A percentile compares a stretch with the other conserved stretches of the same genome.
These are phyloP conservation scores for Atethmia centrago DNA, from an alignment of 2,888 invertebrate genomes.

Conservation along the genomic window DNA sequence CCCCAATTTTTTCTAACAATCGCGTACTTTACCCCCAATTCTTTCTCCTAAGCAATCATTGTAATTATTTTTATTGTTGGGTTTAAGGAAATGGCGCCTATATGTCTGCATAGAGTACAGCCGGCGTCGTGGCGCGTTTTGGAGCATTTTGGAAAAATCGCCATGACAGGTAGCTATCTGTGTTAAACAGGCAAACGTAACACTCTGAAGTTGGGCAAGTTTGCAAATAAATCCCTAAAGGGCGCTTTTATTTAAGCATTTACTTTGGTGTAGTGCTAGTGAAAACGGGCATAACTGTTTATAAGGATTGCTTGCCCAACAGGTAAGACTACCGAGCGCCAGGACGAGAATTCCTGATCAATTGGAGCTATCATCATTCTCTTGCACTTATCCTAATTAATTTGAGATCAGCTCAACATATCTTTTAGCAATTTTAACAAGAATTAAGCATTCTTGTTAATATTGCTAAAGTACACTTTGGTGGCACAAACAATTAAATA, in stretches of 20 bases:
- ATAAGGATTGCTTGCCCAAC: background rate
- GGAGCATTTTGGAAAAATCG: constrained; percentile 81
- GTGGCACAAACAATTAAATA: background rate
- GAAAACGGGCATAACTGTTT: background rate
- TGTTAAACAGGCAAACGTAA: background rate
- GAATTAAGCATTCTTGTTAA: too few relatives aligned
- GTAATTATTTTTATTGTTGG: background rate
- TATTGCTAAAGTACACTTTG: background rate
- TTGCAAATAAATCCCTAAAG: background rate
- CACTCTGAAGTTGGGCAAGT: background rate
- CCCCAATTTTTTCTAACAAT: background rate
- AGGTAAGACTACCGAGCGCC: background rate
- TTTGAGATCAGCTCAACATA: too few relatives aligned
- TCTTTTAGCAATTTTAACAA: background rate
- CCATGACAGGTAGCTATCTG: constrained; percentile 73
- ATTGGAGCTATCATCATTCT: background rate
- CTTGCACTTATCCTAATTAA: too few relatives aligned
- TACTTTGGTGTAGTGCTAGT: background rate
- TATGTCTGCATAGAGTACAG: constrained; percentile 74
- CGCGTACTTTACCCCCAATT: background rate
- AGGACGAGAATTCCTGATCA: background rate
- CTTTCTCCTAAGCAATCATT: background rate
- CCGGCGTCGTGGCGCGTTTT: constrained; percentile 77
- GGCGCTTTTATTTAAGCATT: too few relatives aligned
- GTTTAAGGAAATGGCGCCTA: constrained; percentile 75